A percentile compares a stretch with the other conserved stretches of the same genome.
phyloP scores from a whole-genome alignment of 2,888 invertebrate genomes.

The Pseudoips prasinana region DNA sequence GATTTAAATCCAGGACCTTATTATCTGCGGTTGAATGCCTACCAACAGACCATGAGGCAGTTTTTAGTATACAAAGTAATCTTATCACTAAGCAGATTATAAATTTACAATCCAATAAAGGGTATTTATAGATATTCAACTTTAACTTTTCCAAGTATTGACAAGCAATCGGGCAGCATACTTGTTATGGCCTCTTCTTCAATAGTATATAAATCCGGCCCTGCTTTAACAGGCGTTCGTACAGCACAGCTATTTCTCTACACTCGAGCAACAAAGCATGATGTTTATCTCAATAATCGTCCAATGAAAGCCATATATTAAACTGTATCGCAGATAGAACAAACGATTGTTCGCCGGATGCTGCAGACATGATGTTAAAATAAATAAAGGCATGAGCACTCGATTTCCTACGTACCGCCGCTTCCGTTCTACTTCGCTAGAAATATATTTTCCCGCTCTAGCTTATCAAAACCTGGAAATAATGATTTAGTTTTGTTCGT shows the following conservation, averaged over 20 bases:
- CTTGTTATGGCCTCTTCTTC: too few relatives aligned
- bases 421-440: constrained; percentile 55
- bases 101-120: too few relatives aligned
- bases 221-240: too few relatives aligned
- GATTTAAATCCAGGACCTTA: too few relatives aligned
- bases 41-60: too few relatives aligned
- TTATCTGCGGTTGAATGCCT: too few relatives aligned
- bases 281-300: constrained; percentile 35
- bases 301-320: constrained; percentile 40
- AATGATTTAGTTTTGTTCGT: constrained; percentile 37
- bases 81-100: too few relatives aligned
- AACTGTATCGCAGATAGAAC: constrained; percentile 52
- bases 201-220: too few relatives aligned
- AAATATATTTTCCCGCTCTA: constrained; percentile 56
- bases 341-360: constrained; percentile 64
- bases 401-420: constrained; percentile 66
- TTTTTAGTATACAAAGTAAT: too few relatives aligned
- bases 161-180: too few relatives aligned
- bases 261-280: constrained; percentile 9
- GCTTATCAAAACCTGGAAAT: constrained; percentile 52
- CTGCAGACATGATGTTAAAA: constrained; percentile 71
- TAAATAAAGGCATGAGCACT: constrained; percentile 69
- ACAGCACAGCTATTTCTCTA: constrained; percentile 7
- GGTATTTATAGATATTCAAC: too few relatives aligned
- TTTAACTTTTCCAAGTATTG: too few relatives aligned